phyloP scores from a whole-genome alignment of 2,113 vertebrate species.

The Epinephelus moara region DNA sequence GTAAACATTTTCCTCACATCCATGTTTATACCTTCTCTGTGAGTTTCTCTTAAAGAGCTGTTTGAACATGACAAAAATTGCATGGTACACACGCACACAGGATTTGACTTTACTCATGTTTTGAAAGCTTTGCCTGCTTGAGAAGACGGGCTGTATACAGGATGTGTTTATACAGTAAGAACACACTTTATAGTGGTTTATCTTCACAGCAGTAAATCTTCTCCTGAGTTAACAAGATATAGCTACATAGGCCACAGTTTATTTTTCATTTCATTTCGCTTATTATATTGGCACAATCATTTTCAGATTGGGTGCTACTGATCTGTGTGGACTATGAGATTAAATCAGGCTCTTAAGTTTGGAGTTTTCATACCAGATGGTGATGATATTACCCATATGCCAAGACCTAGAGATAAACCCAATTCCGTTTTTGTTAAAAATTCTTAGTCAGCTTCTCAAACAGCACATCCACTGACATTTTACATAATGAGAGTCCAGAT shows the following conservation, averaged over 20 bases:
- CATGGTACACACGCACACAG: neutral
- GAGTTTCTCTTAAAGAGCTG: constrained; percentile 8
- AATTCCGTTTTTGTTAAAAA: constrained; percentile 23
- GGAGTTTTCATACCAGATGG: constrained; percentile 45
- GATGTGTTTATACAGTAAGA: neutral
- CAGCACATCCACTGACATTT: constrained; percentile 47
- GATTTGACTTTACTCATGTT: constrained; percentile 7
- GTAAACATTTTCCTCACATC: constrained; percentile 39
- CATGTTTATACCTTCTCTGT: neutral
- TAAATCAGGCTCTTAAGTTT: constrained; percentile 19
- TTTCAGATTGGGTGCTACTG: neutral
- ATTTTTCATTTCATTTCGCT: neutral
- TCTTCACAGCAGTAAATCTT: constrained; percentile 1
- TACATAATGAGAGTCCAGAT: constrained; percentile 47
- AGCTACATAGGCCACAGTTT: neutral
- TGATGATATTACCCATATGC: constrained; percentile 28
- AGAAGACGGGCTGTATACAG: neutral
- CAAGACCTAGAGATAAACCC: constrained; percentile 23
- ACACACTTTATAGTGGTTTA: neutral
- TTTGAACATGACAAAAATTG: constrained; percentile 34
- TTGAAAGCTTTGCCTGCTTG: constrained; percentile 12
- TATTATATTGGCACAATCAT: neutral
- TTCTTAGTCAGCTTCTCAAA: constrained; percentile 45
- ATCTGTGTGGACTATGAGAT: constrained; percentile 23
- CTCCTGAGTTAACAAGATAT: neutral